These are phyloP conservation scores for Rhodeus uyekii DNA, from an alignment of 2,797 vertebrate species.

Conservation along the genomic window DNA sequence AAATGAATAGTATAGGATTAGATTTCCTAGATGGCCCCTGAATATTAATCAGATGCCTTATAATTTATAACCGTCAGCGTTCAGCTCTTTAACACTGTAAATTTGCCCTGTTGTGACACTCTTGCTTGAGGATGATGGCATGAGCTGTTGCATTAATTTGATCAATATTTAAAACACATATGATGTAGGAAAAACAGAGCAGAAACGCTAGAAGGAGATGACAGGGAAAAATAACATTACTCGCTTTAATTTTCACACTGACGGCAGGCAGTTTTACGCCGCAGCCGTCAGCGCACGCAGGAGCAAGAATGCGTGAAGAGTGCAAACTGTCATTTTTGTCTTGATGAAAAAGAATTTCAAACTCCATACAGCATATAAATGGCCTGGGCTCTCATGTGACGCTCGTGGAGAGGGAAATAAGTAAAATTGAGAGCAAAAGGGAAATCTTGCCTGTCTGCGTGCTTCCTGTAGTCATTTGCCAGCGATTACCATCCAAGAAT, in stretches of 20 bases:
- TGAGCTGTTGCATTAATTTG: conserved; percentile 8
- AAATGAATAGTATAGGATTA: conserved; percentile 45
- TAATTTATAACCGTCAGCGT: conserved; percentile 37
- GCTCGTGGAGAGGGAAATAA: conserved; percentile 34
- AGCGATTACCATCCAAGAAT: conserved; percentile 54
- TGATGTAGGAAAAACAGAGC: conserved; percentile 16
- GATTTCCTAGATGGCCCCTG: conserved; percentile 34
- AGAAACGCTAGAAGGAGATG: background rate
- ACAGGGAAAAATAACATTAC: conserved; percentile 46
- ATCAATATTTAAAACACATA: conserved; percentile 42
- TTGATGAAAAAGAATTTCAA: conserved; percentile 37
- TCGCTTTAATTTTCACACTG: conserved; percentile 30
- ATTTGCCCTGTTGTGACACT: conserved; percentile 24
- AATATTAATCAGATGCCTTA: conserved; percentile 39
- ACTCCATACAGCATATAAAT: conserved; percentile 49
- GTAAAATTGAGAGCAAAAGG: conserved; percentile 40
- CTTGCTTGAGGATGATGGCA: conserved; percentile 11
- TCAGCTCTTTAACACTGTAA: conserved; percentile 27
- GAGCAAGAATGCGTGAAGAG: conserved; percentile 35
- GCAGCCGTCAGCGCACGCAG: background rate
- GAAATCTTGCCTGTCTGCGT: conserved; percentile 40
- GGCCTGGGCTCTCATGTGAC: conserved; percentile 41
- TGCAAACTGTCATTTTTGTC: conserved; percentile 44
- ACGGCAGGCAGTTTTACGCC: conserved; percentile 9
- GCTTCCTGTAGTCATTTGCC: conserved; percentile 50